Conservation (phyloP, 2,888 invertebrate species). For the Athalia rosae region DNA sequence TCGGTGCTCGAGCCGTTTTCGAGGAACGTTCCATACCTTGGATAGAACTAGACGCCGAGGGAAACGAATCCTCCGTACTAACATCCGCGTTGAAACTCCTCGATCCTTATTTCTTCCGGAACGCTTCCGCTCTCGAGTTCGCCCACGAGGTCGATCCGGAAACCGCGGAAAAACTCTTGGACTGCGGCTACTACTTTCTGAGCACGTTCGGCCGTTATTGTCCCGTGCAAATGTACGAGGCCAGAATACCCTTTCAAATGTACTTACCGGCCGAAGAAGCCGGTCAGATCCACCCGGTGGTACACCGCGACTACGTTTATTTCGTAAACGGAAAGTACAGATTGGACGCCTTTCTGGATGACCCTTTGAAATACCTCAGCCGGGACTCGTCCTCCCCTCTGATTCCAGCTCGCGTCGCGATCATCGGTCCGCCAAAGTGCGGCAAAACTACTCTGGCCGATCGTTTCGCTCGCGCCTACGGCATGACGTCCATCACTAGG, state of each 20-base stretch:
- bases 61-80: conserved; percentile 64
- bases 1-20: conserved; percentile 70
- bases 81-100: conserved; percentile 61
- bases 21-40: conserved; percentile 74
- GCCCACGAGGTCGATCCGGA: conserved; percentile 75
- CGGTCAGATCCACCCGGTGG: conserved; percentile 75
- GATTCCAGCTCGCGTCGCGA: conserved; percentile 75
- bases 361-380: conserved; percentile 77
- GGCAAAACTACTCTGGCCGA: conserved; percentile 78
- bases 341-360: conserved; percentile 74
- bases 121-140: conserved; percentile 77
- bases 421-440: conserved; percentile 80
- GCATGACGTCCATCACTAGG: conserved; percentile 76
- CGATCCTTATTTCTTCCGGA: conserved; percentile 72
- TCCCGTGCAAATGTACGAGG: conserved; percentile 78
- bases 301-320: conserved; percentile 79
- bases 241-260: conserved; percentile 74
- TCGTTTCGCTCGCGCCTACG: conserved; percentile 76
- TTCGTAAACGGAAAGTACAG: conserved; percentile 76
- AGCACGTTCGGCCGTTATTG: conserved; percentile 81
- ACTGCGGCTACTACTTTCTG: conserved; percentile 78
- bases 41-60: conserved; percentile 72
- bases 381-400: conserved; percentile 73
- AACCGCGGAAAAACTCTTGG: conserved; percentile 77
- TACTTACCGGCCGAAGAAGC: conserved; percentile 73